These are phyloP conservation scores for Folsomia candida DNA, from an alignment of 2,888 invertebrate genomes.

Conservation along the genomic window DNA sequence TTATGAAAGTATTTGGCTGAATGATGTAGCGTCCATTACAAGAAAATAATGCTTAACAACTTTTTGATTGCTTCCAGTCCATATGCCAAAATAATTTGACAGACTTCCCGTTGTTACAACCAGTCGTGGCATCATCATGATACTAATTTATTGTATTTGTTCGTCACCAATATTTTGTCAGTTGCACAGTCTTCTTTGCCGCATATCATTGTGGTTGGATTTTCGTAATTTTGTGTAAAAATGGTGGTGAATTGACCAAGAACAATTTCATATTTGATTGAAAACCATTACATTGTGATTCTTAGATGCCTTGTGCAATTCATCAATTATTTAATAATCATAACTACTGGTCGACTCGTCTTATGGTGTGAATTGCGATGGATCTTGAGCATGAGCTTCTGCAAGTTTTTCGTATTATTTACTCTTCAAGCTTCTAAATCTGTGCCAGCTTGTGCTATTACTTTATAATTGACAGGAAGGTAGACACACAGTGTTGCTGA, in stretches of 20 bases:
- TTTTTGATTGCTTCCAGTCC: neutral
- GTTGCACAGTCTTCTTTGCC: neutral
- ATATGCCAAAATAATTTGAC: neutral
- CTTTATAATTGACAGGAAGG: neutral
- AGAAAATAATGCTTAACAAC: neutral
- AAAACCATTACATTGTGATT: constrained; percentile 2
- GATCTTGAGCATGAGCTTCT: neutral
- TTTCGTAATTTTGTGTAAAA: neutral
- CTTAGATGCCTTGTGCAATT: neutral
- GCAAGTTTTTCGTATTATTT: neutral
- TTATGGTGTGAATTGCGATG: neutral
- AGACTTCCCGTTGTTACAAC: neutral
- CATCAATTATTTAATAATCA: neutral
- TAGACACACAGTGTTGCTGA: neutral
- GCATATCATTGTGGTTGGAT: neutral
- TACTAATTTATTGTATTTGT: neutral
- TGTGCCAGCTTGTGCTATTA: neutral
- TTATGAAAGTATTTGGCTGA: too few relatives aligned
- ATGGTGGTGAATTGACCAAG: neutral
- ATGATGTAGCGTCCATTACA: neutral
- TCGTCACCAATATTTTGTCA: neutral
- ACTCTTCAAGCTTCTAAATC: neutral
- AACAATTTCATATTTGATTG: neutral
- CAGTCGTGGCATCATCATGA: neutral
- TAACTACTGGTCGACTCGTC: neutral